phyloP scores from a whole-genome alignment of 2,888 invertebrate species.

The Protonemura montana region DNA sequence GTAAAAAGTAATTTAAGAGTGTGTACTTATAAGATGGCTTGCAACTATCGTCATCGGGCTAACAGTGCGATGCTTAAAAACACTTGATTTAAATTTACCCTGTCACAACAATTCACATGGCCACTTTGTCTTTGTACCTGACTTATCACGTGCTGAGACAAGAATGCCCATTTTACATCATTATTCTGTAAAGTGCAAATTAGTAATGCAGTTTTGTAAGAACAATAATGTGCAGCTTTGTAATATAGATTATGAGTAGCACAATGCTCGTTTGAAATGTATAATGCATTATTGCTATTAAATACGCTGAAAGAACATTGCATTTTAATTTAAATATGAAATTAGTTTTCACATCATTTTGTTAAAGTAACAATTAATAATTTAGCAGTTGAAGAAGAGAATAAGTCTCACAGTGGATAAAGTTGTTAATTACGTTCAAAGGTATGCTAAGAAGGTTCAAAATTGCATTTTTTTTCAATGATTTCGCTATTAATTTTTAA shows the following conservation, averaged over 20 bases:
- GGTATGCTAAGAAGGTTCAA: not conserved
- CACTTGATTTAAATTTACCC: not conserved
- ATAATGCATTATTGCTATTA: not conserved
- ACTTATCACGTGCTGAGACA: not conserved
- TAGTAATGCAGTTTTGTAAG: not conserved
- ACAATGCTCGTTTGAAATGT: not conserved
- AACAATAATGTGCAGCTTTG: constrained; percentile 7
- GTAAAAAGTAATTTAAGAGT: not conserved
- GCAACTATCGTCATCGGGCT: not conserved
- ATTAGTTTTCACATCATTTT: constrained; percentile 7
- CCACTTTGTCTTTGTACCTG: not conserved
- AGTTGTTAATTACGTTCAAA: not conserved
- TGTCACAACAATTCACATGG: not conserved
- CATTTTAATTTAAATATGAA: not conserved
- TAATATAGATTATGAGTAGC: not conserved
- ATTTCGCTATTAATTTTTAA: not conserved
- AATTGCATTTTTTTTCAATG: not conserved
- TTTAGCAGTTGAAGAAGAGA: not conserved
- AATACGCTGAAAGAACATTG: not conserved
- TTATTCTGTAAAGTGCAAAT: not conserved
- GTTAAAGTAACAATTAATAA: not conserved
- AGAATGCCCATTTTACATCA: not conserved
- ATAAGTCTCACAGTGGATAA: not conserved
- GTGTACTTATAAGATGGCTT: not conserved
- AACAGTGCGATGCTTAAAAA: not conserved